A percentile compares a stretch with the other conserved stretches of the same genome.
These are phyloP conservation scores for Scolopax rusticola DNA, from an alignment of 2,797 vertebrate genomes.

Conservation along the genomic window DNA sequence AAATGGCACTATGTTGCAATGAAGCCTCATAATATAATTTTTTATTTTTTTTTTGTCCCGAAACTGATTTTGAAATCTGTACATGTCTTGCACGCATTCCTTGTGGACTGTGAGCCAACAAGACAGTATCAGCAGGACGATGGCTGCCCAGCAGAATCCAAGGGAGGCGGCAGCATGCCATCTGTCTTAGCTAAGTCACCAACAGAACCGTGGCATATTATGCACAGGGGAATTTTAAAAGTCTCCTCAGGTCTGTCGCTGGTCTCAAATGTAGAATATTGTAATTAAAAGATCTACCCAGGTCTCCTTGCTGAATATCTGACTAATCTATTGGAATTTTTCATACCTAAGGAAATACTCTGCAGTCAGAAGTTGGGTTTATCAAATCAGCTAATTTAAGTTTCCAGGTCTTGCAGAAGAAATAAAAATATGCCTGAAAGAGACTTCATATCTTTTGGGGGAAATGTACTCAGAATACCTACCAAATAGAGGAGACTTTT, in stretches of 20 bases:
- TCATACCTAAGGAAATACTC: neutral
- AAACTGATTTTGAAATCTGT: neutral
- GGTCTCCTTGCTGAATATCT: neutral
- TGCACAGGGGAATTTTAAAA: neutral
- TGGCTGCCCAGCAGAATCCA: neutral
- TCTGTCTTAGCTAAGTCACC: constrained; percentile 7
- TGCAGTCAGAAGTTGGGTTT: neutral
- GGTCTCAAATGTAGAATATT: neutral
- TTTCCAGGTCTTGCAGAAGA: neutral
- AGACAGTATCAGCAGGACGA: neutral
- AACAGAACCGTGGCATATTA: neutral
- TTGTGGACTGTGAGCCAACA: neutral
- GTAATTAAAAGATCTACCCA: neutral
- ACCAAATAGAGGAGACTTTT: neutral
- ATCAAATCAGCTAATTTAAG: neutral
- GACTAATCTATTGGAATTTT: neutral
- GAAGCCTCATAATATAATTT: neutral
- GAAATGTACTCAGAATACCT: neutral
- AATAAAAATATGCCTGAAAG: neutral
- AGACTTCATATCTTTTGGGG: neutral
- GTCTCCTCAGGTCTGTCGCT: neutral
- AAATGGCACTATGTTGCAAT: neutral
- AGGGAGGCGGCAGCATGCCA: neutral
- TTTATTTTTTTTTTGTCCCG: neutral
- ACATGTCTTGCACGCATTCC: neutral